Evolutionary conservation across 2,113 vertebrate genomes (phyloP).

Genomic region (Lates calcarifer): DNA sequence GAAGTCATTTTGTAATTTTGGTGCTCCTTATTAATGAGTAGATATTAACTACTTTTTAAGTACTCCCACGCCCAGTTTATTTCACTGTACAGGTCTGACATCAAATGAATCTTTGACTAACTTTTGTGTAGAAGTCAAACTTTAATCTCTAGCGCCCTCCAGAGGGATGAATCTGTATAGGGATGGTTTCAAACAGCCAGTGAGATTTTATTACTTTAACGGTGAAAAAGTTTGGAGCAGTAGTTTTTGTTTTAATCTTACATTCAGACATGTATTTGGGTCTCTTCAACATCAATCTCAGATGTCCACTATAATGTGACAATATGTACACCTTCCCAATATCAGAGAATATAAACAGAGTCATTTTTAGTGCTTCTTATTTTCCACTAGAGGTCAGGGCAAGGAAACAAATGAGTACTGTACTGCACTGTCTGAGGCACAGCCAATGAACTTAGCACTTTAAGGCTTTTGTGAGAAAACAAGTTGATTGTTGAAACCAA

Average conservation of each 20-base stretch:
- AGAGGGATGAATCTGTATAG: constrained; percentile 30
- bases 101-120: background rate
- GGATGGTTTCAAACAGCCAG: background rate
- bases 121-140: background rate
- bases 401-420: constrained; percentile 40
- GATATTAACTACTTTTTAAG: background rate
- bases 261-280: no score
- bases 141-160: constrained; percentile 56
- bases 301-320: no score
- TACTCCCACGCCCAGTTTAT: background rate
- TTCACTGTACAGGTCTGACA: background rate
- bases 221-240: no score
- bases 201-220: background rate
- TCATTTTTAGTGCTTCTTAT: constrained; percentile 19
- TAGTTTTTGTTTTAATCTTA: background rate
- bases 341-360: no score
- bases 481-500: background rate
- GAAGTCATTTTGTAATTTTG: constrained; percentile 5
- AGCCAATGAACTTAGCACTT: constrained; percentile 10
- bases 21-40: background rate
- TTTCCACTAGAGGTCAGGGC: constrained; percentile 71
- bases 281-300: no score
- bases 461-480: constrained; percentile 19
- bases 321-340: no score
- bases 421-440: background rate